Evolutionary conservation across 2,113 vertebrate species (phyloP).

Genomic region (Channa argus): DNA sequence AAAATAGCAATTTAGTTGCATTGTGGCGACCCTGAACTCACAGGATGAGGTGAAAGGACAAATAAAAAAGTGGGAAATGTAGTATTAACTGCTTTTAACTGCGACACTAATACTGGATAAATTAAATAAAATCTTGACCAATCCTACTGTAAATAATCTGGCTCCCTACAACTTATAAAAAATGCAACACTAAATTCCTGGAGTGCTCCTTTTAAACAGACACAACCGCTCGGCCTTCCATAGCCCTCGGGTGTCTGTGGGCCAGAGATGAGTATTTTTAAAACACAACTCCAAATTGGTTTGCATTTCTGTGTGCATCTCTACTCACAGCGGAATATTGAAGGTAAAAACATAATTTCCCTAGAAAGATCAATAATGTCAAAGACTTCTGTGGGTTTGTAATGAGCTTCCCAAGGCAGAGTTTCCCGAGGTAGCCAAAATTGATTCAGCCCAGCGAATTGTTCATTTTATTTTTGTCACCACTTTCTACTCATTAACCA

Average conservation of each 20-base stretch:
- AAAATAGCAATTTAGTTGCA: too few relatives aligned
- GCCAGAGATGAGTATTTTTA: neutral
- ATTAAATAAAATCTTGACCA: too few relatives aligned
- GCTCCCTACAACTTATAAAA: too few relatives aligned
- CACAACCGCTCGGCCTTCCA: too few relatives aligned
- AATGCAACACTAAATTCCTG: neutral
- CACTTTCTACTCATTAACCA: conserved; percentile 47
- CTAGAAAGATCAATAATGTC: conserved; percentile 57
- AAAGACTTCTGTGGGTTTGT: conserved; percentile 49
- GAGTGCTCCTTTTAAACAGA: neutral
- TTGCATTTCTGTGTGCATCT: neutral
- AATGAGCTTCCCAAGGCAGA: conserved; percentile 53
- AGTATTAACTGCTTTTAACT: too few relatives aligned
- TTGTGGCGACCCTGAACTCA: too few relatives aligned
- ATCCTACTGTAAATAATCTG: too few relatives aligned
- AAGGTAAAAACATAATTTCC: conserved; percentile 60
- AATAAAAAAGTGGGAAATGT: too few relatives aligned
- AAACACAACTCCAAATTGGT: neutral
- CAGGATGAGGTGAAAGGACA: too few relatives aligned
- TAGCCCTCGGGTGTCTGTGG: neutral
- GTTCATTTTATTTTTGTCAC: conserved; percentile 43
- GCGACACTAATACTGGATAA: too few relatives aligned
- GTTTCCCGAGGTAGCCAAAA: conserved; percentile 49
- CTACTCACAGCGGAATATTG: conserved; percentile 22
- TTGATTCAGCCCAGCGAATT: conserved; percentile 38